These are phyloP conservation scores for Gallinago undulata DNA, from an alignment of 2,113 vertebrate genomes.

Conservation along the genomic window DNA sequence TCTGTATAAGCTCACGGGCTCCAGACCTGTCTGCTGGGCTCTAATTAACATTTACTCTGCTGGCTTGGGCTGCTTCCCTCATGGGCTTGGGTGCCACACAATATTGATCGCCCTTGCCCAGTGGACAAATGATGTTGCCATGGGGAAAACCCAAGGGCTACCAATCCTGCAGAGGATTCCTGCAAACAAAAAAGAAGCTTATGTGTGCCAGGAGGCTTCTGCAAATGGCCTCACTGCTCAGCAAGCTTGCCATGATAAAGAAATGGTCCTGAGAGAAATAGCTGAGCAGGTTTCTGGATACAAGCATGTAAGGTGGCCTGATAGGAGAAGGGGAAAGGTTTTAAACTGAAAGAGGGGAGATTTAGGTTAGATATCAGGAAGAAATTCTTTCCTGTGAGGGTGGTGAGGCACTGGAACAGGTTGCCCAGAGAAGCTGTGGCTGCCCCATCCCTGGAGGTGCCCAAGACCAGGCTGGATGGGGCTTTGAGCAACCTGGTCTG, in stretches of 20 bases:
- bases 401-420: too few species aligned
- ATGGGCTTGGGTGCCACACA: not conserved
- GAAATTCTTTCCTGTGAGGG: too few species aligned
- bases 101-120: not conserved
- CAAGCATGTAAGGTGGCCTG: not conserved
- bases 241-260: not conserved
- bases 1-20: not conserved
- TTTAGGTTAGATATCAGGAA: too few species aligned
- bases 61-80: not conserved
- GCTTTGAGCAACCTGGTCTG: too few species aligned
- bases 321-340: too few species aligned
- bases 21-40: not conserved
- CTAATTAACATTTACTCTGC: not conserved
- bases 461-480: too few species aligned
- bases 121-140: not conserved
- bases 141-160: not conserved
- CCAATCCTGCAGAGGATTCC: not conserved
- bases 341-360: too few species aligned
- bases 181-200: not conserved
- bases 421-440: too few species aligned
- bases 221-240: accelerated
- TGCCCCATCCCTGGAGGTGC: too few species aligned
- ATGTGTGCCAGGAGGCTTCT: not conserved
- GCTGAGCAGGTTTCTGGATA: not conserved
- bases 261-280: not conserved